Conservation (phyloP, 2,113 vertebrate genomes). For the Alaudala cheleensis region DNA sequence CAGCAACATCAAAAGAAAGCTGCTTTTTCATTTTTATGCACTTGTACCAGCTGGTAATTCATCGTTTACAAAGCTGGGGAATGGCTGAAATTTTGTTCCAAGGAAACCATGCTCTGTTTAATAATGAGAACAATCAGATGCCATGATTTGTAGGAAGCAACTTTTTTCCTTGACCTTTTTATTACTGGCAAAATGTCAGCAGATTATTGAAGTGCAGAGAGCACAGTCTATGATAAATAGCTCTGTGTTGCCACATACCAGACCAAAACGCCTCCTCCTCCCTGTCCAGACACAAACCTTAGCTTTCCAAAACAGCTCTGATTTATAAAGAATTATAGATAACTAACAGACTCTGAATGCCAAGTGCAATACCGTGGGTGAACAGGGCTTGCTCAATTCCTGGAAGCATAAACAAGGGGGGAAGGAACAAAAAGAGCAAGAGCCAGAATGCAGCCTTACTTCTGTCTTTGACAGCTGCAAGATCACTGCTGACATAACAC, state of each 20-base stretch:
- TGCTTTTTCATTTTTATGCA: background rate
- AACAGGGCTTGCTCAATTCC: background rate
- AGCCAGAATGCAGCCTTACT: background rate
- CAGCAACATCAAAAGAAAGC: background rate
- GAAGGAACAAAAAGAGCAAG: background rate
- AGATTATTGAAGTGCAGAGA: constrained; percentile 25
- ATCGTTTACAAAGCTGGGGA: background rate
- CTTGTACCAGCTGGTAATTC: background rate
- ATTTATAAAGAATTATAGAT: background rate
- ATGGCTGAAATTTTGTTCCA: background rate
- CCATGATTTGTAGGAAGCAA: constrained; percentile 27
- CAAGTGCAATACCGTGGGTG: background rate
- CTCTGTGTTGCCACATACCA: background rate
- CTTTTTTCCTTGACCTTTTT: constrained; percentile 37
- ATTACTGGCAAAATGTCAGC: constrained; percentile 29
- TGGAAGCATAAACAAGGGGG: background rate
- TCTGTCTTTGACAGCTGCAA: background rate
- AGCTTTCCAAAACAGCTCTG: background rate
- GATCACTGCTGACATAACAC: background rate
- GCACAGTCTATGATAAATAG: background rate
- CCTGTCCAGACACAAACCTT: background rate
- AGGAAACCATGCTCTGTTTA: background rate
- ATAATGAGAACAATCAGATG: constrained; percentile 19
- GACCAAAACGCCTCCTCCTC: background rate
- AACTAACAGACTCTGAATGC: background rate